Base-by-base conservation (phyloP, 2,888 invertebrate genomes). In the Drosophila siamana region DNA sequence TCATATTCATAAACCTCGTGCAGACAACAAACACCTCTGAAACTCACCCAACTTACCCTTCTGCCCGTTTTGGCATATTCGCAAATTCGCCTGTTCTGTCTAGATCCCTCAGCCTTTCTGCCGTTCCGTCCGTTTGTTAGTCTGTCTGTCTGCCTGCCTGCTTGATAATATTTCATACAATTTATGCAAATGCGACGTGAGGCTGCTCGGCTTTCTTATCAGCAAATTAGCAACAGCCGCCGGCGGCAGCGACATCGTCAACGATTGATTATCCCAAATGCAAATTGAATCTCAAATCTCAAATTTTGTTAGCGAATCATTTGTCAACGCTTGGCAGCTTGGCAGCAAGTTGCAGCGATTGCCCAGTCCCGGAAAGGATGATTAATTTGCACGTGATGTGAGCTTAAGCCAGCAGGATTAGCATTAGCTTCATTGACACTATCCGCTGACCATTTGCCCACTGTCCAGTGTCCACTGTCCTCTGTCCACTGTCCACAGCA, bases 231-330 rank as follows among this genome's bases (percentile, higher is more conserved):
- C 73, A 67, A 73, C 66, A 71, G 69, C 77, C 67, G 66, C 36
- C 36, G 36, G 36, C 36, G 36, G 13, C 36, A 36, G 60, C 69
- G 44, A 28, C 7, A 28, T 9, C 13, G 40, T 1, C 72, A 46
- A 69, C 75, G 77, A 85, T 83, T 85, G 83, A 80, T 83, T 82
- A 83, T 85, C 69, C 76, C 54, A 76, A 85, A 82, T 74, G 85
- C 82, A 83, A 83, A 85, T 85, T 83, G 80, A 74, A 83, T 60
- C 62, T 43, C 26, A 54, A 69, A 57, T 38, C 22, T 28, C 44
- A 55, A 44, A 38, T 33, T 56, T 50, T 26, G 38, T 41, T 33
- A 8, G 48, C 24, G 5, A 24, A 74, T 73, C 74, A 77, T 77
- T 77, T 77, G 76, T 77, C 76, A 77, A 71, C 38, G 47, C 30